Conservation (phyloP, 2,888 invertebrate genomes). For the Drosophila siamana region DNA sequence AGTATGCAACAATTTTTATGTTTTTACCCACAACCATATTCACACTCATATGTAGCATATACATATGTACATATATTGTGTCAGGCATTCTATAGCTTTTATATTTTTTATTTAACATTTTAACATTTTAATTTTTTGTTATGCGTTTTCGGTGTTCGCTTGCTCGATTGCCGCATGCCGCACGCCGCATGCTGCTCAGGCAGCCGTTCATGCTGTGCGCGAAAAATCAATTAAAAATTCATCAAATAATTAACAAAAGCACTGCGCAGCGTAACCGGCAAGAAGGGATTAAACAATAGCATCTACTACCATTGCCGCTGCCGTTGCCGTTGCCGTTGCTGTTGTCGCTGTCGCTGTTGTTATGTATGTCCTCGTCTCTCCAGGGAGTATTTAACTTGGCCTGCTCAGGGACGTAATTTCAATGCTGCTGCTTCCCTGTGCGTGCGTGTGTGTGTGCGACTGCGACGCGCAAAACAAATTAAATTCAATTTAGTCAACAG, state of each 20-base stretch:
- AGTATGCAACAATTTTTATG: slow-evolving; percentile 70
- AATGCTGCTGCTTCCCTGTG: slow-evolving; percentile 40
- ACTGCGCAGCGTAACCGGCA: slow-evolving; percentile 51
- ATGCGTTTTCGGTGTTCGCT: no score
- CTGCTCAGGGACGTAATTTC: slow-evolving; percentile 63
- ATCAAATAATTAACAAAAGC: slow-evolving; percentile 84
- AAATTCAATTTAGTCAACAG: slow-evolving; percentile 83
- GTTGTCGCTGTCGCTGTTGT: slow-evolving; percentile 19
- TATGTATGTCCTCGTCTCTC: slow-evolving; percentile 47
- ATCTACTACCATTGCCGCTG: slow-evolving; percentile 26
- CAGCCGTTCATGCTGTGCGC: slow-evolving; percentile 64
- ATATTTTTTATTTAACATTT: slow-evolving; percentile 38
- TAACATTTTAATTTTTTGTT: slow-evolving; percentile 20
- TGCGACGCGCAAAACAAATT: slow-evolving; percentile 80
- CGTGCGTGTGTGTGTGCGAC: slow-evolving; percentile 50
- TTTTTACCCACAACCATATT: slow-evolving; percentile 24
- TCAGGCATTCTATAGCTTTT: slow-evolving; percentile 49
- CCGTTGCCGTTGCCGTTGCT: slow-evolving; percentile 16
- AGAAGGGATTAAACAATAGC: slow-evolving; percentile 76
- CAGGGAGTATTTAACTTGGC: slow-evolving; percentile 77
- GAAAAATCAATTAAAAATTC: slow-evolving; percentile 84
- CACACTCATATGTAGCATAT: slow-evolving; percentile 5
- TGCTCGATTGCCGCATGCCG: no score
- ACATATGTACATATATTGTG: slow-evolving; percentile 28
- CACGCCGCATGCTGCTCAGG: slow-evolving; percentile 35